Base-by-base conservation (phyloP, 64 coral and sea anemone genomes). In the Montipora efflorescens region DNA sequence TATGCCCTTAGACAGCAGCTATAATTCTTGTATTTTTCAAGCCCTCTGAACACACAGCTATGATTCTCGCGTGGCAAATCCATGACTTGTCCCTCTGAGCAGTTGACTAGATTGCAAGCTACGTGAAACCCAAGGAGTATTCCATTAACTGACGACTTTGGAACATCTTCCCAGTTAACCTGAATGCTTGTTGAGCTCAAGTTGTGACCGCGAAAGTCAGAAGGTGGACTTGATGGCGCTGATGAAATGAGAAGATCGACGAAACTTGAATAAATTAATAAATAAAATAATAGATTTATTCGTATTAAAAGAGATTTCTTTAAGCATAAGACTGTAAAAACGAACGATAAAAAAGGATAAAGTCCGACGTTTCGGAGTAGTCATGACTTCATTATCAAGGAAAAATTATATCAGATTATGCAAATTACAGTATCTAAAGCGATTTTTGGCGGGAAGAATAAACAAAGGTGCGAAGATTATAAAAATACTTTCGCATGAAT, bases 181-280 rank as follows among this genome's bases (percentile, higher is more conserved):
- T 48, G 18, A 20, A 84, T 69, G 62, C 81, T 84, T 48, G 81
- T 84, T 84, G 81, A 68, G 15, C 81, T 84, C 61, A 69, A 2
- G 62, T 84, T 84, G 59, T 69, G 44, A 84, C 81, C 81, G 45
- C 62, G 81, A 49, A 84, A 84, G 4, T 84, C 36, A 8, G 6
- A 5, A 1, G 81, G 81, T 84, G 81, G 81, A 20, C 81, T 70
- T 47, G 81, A 84, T 19, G 81, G 81, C 0, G 81, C 81, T 84
- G 16, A 80, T 50, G 13, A 0, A 69, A 5, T 5, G 20, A 36
- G 28, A 71, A 22, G 19, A 21, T 71, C 20, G 21, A 71, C 9
- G 9, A 14, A 12, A 64, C 0, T 8, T 64, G 7, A 11, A 1
- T 25, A 19, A 44, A 0, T 14, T 0, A 62, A 13, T 11, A 1